These are phyloP conservation scores for Dicerorhinus sumatrensis DNA, from an alignment of 2,113 vertebrate species.

Conservation along the genomic window DNA sequence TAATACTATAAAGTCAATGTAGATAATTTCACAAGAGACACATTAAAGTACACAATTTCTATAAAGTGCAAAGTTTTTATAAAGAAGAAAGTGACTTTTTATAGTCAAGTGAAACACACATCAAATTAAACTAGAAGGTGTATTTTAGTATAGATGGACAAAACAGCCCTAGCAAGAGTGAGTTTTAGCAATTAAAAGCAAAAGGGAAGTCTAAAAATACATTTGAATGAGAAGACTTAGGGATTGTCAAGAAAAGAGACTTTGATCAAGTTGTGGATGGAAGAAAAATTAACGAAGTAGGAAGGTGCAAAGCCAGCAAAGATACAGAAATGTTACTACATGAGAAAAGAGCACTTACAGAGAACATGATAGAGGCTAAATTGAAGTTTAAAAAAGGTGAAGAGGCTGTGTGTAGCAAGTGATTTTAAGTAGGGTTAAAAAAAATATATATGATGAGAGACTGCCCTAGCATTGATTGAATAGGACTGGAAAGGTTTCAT, in stretches of 20 bases:
- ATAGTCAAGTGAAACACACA: not conserved
- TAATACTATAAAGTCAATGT: not conserved
- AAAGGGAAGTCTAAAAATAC: not conserved
- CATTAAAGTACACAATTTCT: not conserved
- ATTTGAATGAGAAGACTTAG: not conserved
- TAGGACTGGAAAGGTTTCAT: not conserved
- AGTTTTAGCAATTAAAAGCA: not conserved
- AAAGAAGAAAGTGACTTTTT: not conserved
- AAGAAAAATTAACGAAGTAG: not conserved
- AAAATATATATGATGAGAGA: not conserved
- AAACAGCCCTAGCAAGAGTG: not conserved
- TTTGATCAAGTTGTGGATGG: not conserved
- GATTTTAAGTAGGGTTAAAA: not conserved
- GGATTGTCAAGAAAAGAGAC: not conserved
- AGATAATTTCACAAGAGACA: not conserved
- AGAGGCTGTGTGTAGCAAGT: not conserved
- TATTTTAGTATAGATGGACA: not conserved
- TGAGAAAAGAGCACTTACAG: not conserved
- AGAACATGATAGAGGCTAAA: not conserved
- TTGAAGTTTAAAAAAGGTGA: not conserved
- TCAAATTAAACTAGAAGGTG: not conserved
- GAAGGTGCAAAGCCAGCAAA: not conserved
- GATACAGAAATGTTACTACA: not conserved
- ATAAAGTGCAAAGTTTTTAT: not conserved
- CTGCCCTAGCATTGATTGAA: not conserved